A percentile compares a stretch with the other conserved stretches of the same genome.
phyloP scores from a whole-genome alignment of 2,888 invertebrate species.

The Eilema sororculum region DNA sequence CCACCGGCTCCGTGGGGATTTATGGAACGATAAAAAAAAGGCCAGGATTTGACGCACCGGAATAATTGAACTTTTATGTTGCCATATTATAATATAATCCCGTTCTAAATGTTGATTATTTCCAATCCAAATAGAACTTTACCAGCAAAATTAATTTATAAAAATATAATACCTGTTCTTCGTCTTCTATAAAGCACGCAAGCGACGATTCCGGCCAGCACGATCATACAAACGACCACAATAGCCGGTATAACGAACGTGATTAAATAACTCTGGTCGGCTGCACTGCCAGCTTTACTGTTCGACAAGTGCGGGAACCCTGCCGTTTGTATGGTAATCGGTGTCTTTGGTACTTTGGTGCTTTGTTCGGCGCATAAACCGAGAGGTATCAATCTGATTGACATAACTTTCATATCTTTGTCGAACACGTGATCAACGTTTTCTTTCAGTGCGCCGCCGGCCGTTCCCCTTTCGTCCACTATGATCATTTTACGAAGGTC shows the following conservation, averaged over 20 bases:
- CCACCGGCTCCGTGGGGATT: no score
- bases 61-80: no score
- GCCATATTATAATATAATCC: no score
- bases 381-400: constrained; percentile 87
- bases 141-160: not conserved
- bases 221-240: constrained; percentile 95
- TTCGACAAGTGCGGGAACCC: constrained; percentile 66
- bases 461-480: constrained; percentile 85
- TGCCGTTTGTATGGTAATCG: constrained; percentile 56
- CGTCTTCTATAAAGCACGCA: constrained; percentile 94
- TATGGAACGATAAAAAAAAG: no score
- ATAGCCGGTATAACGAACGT: constrained; percentile 96
- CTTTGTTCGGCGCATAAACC: constrained; percentile 87
- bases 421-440: constrained; percentile 90
- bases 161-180: constrained; percentile 88
- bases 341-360: constrained; percentile 72
- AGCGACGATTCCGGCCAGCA: constrained; percentile 95
- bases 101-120: not conserved
- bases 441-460: constrained; percentile 75
- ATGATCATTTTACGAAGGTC: constrained; percentile 91
- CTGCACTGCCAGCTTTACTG: constrained; percentile 65
- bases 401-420: constrained; percentile 90
- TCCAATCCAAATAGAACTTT: not conserved
- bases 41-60: no score
- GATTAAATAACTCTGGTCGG: constrained; percentile 85